Conservation (phyloP, 2,113 vertebrate genomes). For the Leptodactylus fuscus region DNA sequence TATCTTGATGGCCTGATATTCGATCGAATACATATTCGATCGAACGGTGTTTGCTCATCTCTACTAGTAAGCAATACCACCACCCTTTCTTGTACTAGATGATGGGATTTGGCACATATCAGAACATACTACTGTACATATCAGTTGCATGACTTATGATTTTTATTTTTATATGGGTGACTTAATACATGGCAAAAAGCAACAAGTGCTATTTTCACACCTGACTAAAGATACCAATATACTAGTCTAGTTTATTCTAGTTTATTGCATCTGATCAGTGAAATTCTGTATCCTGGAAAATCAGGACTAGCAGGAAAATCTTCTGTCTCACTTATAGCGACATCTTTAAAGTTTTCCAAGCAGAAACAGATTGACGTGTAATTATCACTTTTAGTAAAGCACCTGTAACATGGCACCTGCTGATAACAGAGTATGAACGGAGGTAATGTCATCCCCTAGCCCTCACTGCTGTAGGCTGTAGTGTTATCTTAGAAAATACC, state of each 20-base stretch:
- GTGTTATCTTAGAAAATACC: conserved; percentile 49
- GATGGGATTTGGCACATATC: background rate
- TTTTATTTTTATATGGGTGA: no score
- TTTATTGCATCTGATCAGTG: conserved; percentile 15
- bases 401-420: conserved; percentile 58
- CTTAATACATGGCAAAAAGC: background rate
- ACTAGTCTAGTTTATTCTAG: background rate
- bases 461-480: conserved; percentile 49
- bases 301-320: conserved; percentile 49
- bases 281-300: conserved; percentile 54
- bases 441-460: conserved; percentile 28
- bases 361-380: conserved; percentile 48
- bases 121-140: background rate
- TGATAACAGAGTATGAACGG: conserved; percentile 41
- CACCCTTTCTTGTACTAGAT: background rate
- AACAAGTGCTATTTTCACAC: conserved; percentile 15
- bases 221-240: background rate
- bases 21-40: no score
- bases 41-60: no score
- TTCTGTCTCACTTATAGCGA: conserved; percentile 18
- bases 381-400: conserved; percentile 51
- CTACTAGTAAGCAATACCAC: no score
- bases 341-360: conserved; percentile 45
- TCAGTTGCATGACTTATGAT: background rate
- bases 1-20: no score